Base-by-base conservation (phyloP, 2,888 invertebrate species). In the Fragum fragum region DNA sequence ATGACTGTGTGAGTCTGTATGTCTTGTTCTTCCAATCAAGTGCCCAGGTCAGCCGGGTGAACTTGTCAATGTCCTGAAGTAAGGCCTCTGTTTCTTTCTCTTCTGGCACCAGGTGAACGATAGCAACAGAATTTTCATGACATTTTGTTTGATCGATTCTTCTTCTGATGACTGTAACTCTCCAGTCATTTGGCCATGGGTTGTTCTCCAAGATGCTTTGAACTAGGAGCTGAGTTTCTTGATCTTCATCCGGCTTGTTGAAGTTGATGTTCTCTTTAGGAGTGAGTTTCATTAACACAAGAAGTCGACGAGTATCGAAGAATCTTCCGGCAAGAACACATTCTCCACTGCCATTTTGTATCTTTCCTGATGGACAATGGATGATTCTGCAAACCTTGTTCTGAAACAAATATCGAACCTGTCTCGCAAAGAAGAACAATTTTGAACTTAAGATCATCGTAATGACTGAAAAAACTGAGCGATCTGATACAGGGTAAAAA, bases 361-460 rank as follows among this genome's bases (percentile, higher is more conserved):
- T 7, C 23, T 57, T 21, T n/a, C 57, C 57, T 26, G 57, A 23
- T 26, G 57, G 57, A 23, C 57, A 57, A 57, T 57, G 57, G 9
- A 57, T 26, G 3, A 1, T 21, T 57, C 23, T 7, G 57, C 57
- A 57, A 14, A 36, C 32, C 32, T 36, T 9, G 32, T 36, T 36
- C 32, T 36, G 32, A n/a, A n/a, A n/a, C n/a, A n/a, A n/a, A n/a
- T n/a, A n/a, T n/a, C n/a, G n/a, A n/a, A n/a, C n/a, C n/a, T n/a
- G n/a, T n/a, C n/a, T n/a, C n/a, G n/a, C n/a, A n/a, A n/a, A n/a
- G n/a, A n/a, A n/a, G n/a, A n/a, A n/a, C n/a, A n/a, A n/a, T n/a
- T n/a, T n/a, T n/a, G n/a, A n/a, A n/a, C n/a, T n/a, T n/a, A n/a
- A n/a, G n/a, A n/a, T n/a, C n/a, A n/a, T n/a, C n/a, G n/a, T n/a